Base-by-base conservation (phyloP, 2,113 vertebrate genomes). In the Platanista minor region DNA sequence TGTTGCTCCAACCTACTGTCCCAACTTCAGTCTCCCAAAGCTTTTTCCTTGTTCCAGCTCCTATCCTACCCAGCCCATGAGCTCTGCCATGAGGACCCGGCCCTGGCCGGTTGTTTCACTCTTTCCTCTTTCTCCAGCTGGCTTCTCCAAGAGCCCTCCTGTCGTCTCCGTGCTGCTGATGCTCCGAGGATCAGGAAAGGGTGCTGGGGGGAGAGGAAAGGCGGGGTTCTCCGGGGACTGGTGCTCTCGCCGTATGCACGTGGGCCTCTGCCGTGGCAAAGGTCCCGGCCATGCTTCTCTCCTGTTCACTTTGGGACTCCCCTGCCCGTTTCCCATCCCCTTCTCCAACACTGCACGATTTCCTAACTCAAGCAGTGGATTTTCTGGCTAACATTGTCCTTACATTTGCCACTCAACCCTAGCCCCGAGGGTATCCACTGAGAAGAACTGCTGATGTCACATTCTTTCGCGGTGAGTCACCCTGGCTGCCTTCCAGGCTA, bases 401-500 rank as follows among this genome's bases (percentile, higher is more conserved):
- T 69, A 39, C 23, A 78, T 25, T 74, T 54, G 43, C 85, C 81
- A n/a, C 87, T 92, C 69, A 49, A 13, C 20, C 84, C n/a, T 89
- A 78, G 78, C 57, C 78, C 83, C 57, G 36, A 23, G 11, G 1
- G 69, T 90, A 71, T n/a, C 90, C 93, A 90, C 89, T 3, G 20
- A 90, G 67, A 61, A 95, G 62, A 89, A 31, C 18, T 33, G 9
- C 92, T 69, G 78, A 75, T 33, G 83, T n/a, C 20, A 86, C 75
- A 20, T 97, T 97, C 95, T 66, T 95, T 96, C 90, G 69, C 8
- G 4, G 84, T 98, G 95, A 98, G 92, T 96, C 96, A 96, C 13
- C 74, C 62, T 95, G 97, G 97, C 93, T 36, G 14, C 57, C 17
- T 89, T 95, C 97, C 97, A 97, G 69, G 33, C 71, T 69, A 27